Percentiles rank a stretch among this genome's conserved stretches.
Conservation (phyloP, 2,888 invertebrate species). For the Chloroclystis v-ata region DNA sequence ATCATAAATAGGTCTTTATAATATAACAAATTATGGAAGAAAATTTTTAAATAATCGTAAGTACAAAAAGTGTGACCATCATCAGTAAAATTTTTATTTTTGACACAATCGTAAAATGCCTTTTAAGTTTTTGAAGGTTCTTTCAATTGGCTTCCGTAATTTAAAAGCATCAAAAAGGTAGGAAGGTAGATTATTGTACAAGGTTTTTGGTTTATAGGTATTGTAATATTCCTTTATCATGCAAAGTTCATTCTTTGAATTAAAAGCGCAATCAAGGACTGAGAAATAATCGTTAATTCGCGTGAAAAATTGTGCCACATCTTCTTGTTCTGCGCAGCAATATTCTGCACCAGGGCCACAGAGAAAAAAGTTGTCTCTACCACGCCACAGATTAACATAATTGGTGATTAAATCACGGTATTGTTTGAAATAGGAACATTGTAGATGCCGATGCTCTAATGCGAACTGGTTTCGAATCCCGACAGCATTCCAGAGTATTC, state of each 20-base stretch:
- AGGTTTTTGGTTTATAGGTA: neutral
- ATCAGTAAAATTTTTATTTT: neutral
- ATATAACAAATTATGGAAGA: too few species aligned
- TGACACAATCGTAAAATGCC: slow-evolving; percentile 5
- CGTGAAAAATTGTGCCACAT: too few species aligned
- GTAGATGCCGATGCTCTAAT: slow-evolving; percentile 39
- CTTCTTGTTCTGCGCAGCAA: too few species aligned
- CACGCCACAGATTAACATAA: too few species aligned
- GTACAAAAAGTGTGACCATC: slow-evolving; percentile 7
- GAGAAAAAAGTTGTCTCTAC: too few species aligned
- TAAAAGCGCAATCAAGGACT: too few species aligned
- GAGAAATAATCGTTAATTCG: too few species aligned
- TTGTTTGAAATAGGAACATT: slow-evolving; percentile 28
- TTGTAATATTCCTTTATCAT: too few species aligned
- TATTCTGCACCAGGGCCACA: too few species aligned
- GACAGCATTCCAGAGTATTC: slow-evolving; percentile 44
- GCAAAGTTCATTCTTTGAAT: too few species aligned
- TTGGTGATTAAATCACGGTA: slow-evolving; percentile 6
- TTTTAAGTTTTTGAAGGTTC: slow-evolving; percentile 8
- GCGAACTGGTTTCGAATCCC: slow-evolving; percentile 42
- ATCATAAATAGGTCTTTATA: too few species aligned
- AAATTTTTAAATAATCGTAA: too few species aligned
- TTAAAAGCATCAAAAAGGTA: neutral
- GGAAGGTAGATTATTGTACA: neutral
- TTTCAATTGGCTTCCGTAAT: slow-evolving; percentile 12